These are phyloP conservation scores for Scalopus aquaticus DNA, from an alignment of 2,113 vertebrate species.

Conservation along the genomic window DNA sequence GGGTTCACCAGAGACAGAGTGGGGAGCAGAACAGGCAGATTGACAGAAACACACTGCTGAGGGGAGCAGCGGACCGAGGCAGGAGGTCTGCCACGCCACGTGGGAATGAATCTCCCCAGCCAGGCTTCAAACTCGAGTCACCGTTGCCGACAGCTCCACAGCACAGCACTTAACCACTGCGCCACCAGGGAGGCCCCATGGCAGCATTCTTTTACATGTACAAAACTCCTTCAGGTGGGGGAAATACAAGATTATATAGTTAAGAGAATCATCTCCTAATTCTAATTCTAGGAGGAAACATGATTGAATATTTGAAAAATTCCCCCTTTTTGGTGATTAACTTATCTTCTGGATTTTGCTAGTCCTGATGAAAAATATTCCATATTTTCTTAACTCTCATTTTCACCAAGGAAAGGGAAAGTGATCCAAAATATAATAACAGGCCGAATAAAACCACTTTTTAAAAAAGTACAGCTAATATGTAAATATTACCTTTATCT, in stretches of 20 bases:
- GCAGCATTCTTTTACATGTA: neutral
- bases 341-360: conserved; percentile 40
- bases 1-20: no score
- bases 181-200: no score
- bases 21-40: no score
- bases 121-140: no score
- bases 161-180: no score
- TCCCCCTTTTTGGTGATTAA: neutral
- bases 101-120: no score
- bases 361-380: neutral
- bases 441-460: neutral
- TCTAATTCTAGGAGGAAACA: neutral
- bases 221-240: neutral
- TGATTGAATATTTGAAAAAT: neutral
- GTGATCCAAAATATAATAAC: neutral
- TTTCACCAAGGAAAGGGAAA: neutral
- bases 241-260: neutral
- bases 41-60: no score
- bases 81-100: no score
- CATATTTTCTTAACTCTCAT: neutral
- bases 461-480: neutral
- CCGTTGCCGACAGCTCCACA: no score
- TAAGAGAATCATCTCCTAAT: neutral
- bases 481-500: neutral
- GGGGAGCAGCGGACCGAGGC: no score